Evolutionary conservation across 1,140 invertebrate genomes (phyloP).

Genomic region (Drosophila grimshawi): DNA sequence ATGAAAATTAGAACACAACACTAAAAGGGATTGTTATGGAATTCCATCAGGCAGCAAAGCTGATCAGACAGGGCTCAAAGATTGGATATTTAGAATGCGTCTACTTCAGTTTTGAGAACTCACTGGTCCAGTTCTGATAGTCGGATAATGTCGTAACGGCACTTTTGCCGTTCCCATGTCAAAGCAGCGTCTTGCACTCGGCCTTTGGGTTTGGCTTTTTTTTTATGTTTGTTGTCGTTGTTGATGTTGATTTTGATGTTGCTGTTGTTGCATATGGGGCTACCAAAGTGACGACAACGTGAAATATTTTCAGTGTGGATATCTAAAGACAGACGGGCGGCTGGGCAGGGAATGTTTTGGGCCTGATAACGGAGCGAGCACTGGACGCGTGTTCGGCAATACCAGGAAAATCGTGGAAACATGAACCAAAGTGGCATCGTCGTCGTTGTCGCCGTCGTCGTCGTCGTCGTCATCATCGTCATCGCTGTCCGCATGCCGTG

Average conservation of each 20-base stretch:
- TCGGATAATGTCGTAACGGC: constrained; percentile 27
- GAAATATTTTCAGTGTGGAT: constrained; percentile 39
- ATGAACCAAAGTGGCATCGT: constrained; percentile 43
- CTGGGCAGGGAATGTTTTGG: constrained; percentile 6
- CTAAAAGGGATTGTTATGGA: not conserved
- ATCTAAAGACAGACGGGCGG: constrained; percentile 12
- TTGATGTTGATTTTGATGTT: not conserved
- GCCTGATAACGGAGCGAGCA: constrained; percentile 32
- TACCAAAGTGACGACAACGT: constrained; percentile 43
- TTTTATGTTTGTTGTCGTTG: not conserved
- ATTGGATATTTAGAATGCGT: constrained; percentile 26
- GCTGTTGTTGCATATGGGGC: constrained; percentile 13
- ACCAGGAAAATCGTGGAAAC: constrained; percentile 44
- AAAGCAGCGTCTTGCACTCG: constrained; percentile 5
- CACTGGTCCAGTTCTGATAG: constrained; percentile 36
- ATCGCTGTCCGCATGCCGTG: constrained; percentile 22
- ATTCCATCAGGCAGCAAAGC: not conserved
- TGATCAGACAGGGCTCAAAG: too few species aligned
- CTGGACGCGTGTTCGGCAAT: constrained; percentile 17
- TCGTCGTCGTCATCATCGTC: constrained; percentile 20
- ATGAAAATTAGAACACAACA: too few species aligned
- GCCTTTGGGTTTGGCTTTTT: constrained; percentile 1
- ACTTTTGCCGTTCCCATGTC: constrained; percentile 33
- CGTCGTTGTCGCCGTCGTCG: constrained; percentile 18
- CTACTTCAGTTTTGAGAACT: constrained; percentile 18